Evolutionary conservation across 2,113 vertebrate species (phyloP), one percentile per base, ranked within the genome.

Genomic region (Paramisgurnus dabryanus): DNA sequence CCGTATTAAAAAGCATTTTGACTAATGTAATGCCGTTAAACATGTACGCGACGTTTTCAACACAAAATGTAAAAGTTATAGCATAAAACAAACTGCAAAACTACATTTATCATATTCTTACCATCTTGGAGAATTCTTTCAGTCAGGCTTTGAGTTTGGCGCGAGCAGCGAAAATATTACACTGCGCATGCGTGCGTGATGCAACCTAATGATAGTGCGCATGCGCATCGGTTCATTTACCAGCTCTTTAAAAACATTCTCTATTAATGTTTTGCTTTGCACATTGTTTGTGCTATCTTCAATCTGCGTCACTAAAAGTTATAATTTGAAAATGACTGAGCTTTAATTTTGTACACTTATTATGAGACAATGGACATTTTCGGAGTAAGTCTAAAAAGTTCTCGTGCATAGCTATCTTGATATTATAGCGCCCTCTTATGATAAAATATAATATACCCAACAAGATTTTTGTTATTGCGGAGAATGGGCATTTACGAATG

Each of bases 91-190:
- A 50, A 17, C 6, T 18, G 3, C 50, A 11, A 5, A 39, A 49
- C 13, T 49, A 5, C 12, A 7, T 18, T 7, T 18, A 43, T 7
- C 4, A 18, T 0, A 8, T 49, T 63, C 61, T 77, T 8, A 66
- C 47, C 75, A 77, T 77, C 43, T 66, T 65, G 40, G 43, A 53
- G 9, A 39, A 18, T 27, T 64, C 15, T 17, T 7, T 11, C 18
- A 47, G 43, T 15, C 12, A 27, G 47, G 6, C 45, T 77, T 13
- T 34, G 34, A 77, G 47, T 66, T 77, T 77, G 75, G 75, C 75
- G 73, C 73, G 60, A 64, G 60, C 11, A 11, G 8, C 3, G 0
- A 15, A 3, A 27, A 76, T 34, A 4, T 11, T 12, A 17, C 57
- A 74, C 71, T 75, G 43, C 60, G 45, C 60, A 39, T 64, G 74